Conservation (phyloP, 1,140 invertebrate genomes). For the Probaryconus sp. region DNA sequence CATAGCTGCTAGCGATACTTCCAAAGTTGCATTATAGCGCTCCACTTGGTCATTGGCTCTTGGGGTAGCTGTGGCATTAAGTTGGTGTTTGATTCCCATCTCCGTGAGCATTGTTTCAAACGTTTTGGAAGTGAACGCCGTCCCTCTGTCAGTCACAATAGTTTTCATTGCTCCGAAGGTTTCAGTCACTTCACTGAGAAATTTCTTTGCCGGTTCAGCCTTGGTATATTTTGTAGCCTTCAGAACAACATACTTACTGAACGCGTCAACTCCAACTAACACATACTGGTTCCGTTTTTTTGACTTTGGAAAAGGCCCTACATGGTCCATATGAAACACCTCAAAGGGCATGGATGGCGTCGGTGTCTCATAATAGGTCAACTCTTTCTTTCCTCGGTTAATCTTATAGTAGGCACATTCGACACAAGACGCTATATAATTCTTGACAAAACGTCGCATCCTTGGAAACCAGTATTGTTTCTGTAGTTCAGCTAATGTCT, state of each 20-base stretch:
- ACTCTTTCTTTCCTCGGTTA: constrained; percentile 41
- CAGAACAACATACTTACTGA: constrained; percentile 59
- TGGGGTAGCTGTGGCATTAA: no score
- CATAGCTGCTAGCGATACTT: constrained; percentile 22
- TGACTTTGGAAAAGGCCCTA: constrained; percentile 61
- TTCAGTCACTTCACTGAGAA: constrained; percentile 18
- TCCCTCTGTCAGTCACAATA: constrained; percentile 63
- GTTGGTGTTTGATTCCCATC: no score
- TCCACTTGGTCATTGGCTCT: no score
- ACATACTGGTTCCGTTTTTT: constrained; percentile 34
- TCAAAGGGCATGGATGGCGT: neutral
- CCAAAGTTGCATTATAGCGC: no score
- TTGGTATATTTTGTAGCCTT: neutral
- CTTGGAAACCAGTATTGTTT: constrained; percentile 64
- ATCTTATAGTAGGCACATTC: constrained; percentile 58
- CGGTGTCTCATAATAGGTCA: neutral
- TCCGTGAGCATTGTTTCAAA: constrained; percentile 52
- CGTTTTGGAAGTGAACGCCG: constrained; percentile 57
- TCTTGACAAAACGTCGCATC: constrained; percentile 53
- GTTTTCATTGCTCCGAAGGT: constrained; percentile 41
- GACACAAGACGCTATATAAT: constrained; percentile 53
- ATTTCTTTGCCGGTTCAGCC: neutral
- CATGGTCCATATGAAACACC: constrained; percentile 62
- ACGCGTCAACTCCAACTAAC: constrained; percentile 69
- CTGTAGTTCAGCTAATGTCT: constrained; percentile 58